These are phyloP conservation scores for Petrocephalus zakoni DNA, from an alignment of 2,113 vertebrate genomes.

Conservation along the genomic window DNA sequence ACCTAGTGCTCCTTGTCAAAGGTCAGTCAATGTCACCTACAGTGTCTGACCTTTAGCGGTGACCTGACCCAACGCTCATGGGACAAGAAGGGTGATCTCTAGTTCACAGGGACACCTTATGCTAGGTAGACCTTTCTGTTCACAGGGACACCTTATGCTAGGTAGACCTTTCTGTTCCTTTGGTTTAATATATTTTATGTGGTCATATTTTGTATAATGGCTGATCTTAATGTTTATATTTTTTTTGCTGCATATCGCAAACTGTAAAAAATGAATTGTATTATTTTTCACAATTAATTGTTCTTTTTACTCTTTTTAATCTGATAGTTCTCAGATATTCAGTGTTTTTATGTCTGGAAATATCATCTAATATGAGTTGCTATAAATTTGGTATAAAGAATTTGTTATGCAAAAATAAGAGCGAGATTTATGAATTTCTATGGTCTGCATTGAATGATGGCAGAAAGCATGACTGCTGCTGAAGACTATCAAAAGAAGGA, in stretches of 20 bases:
- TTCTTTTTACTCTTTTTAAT: neutral
- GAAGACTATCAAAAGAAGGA: neutral
- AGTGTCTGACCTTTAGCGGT: constrained; percentile 32
- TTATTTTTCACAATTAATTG: neutral
- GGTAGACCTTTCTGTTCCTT: neutral
- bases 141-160: neutral
- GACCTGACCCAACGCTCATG: constrained; percentile 2
- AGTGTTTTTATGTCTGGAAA: neutral
- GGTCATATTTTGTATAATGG: neutral
- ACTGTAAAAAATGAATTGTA: neutral
- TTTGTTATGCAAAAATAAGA: neutral
- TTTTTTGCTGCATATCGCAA: neutral
- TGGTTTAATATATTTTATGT: neutral
- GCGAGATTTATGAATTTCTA: neutral
- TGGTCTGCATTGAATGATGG: neutral
- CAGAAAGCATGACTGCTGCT: neutral
- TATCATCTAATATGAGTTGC: neutral
- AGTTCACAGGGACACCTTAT: neutral
- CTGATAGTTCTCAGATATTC: neutral
- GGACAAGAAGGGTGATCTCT: neutral
- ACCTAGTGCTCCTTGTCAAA: constrained; percentile 48
- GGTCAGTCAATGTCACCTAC: constrained; percentile 57
- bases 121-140: no score
- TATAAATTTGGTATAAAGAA: neutral
- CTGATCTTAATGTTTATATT: neutral